Base-by-base conservation (phyloP, 2,113 vertebrate genomes). In the Colaptes auratus region DNA sequence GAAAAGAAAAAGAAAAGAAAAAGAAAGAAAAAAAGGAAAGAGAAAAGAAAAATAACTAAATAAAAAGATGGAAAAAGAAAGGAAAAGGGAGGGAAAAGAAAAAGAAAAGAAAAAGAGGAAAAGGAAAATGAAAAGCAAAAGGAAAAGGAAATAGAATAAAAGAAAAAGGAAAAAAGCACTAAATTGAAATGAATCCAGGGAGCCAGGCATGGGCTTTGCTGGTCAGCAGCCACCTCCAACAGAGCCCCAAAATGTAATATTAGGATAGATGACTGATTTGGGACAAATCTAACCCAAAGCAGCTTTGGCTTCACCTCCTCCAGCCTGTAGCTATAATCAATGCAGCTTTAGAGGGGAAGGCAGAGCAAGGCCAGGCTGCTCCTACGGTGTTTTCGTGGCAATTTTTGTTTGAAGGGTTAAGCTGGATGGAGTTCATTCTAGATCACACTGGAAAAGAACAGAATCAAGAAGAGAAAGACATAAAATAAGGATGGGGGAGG, bases 351-450 rank as follows among this genome's bases (percentile, higher is more conserved):
- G 63, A 39, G 23, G 12, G 27, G 48, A 35, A 75, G 23, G 11
- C 25, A 67, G 36, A 55, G 52, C 50, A 76, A 80, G 10, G 24
- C 46, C 60, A 12, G 21, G 25, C 15, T 72, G 21, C 2, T 35
- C 31, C 58, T 9, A 5, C 0, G 5, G 4, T 31, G 13, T 36
- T 86, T 76, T 61, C 3, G 0, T 6, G 15, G 7, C 53, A 7
- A 35, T 44, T 90, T 92, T 72, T 56, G 4, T 21, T 59, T 5
- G 15, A 82, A 12, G 7, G 5, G 44, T 76, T 66, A 14, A 30
- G 71, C 77, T 48, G 13, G 30, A 28, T 23, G 16, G 33, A 61
- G 4, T 33, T 67, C 16, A 61, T 88, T 66, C 36, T 42, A 20
- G 55, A 56, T 71, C 15, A 50, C 9, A 5, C 2, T 6, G 61